Conservation (phyloP, 2,113 vertebrate species). For the Mohoua ochrocephala region DNA sequence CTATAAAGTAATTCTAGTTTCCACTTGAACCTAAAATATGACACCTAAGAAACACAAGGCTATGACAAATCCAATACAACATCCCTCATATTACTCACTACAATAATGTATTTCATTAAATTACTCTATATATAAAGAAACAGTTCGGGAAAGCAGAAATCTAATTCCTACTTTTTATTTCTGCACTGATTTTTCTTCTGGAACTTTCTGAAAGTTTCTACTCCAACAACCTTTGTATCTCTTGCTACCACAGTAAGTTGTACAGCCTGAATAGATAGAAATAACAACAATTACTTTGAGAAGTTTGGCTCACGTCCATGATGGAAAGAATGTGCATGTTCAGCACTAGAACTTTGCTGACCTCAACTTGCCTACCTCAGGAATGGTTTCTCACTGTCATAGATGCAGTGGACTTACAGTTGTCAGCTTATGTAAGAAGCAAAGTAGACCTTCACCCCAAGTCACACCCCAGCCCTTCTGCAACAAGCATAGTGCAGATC, state of each 20-base stretch:
- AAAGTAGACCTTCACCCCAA: neutral
- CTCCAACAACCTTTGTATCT: neutral
- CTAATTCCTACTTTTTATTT: neutral
- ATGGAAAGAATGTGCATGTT: constrained; percentile 8
- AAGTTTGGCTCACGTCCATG: neutral
- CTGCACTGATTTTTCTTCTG: neutral
- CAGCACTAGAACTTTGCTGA: neutral
- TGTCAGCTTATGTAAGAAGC: neutral
- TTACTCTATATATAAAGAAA: neutral
- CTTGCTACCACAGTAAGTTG: neutral
- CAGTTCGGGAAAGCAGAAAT: neutral
- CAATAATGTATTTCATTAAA: neutral
- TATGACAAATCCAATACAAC: neutral
- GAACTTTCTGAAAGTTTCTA: neutral
- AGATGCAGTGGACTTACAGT: neutral
- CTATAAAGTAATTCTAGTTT: constrained; percentile 57
- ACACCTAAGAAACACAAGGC: neutral
- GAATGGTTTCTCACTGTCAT: neutral
- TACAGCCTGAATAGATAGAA: constrained; percentile 2
- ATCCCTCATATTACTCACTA: neutral
- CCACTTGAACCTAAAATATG: constrained; percentile 41
- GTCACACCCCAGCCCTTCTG: neutral
- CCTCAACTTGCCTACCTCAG: neutral
- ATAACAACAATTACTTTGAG: constrained; percentile 30
- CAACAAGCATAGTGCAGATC: neutral